Evolutionary conservation across 2,113 vertebrate genomes (phyloP), one percentile per base, ranked within the genome.

Genomic region (Chelonoidis abingdonii): DNA sequence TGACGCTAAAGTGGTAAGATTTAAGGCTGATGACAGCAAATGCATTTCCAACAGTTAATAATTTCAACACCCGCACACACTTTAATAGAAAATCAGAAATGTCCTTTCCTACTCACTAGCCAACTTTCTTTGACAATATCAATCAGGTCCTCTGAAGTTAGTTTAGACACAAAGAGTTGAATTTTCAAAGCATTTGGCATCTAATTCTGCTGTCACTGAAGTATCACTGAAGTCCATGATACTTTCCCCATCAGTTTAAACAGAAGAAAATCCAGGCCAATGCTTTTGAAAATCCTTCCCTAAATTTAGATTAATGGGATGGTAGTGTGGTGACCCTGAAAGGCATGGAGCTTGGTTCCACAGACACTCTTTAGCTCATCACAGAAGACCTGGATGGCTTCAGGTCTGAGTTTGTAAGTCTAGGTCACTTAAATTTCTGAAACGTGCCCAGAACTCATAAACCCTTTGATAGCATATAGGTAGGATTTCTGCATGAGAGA

Each of bases 11-110:
- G 41, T 44, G 69, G 53, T 3, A 2, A 0, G 0, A 57, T 81
- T n/a, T 50, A 90, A 81, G 59, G 25, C 53, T 11, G 49, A 16
- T 0, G 0, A 2, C 16, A n/a, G 27, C 80, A 31, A 1, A 1
- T 8, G 29, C 85, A 47, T 17, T 88, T 50, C n/a, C 2, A 21
- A 2, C 2, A 52, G 24, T 72, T 72, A n/a, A 21, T 72, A 72
- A 72, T 72, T 38, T 38, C 38, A 54, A 44, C n/a, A n/a, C 59
- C 35, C n/a, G 83, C 87, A 57, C 54, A 52, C 7, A 2, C 11
- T 0, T 85, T 50, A 41, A 59, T 81, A 44, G 38, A 27, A 90
- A 65, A 82, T 79, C 27, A 41, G 54, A 92, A 52, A 50, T 17
- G 0, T 8, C 19, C 24, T 90, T 90, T 21, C 27, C 22, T 75